Conservation (phyloP, 2,113 vertebrate species). For the Coturnix japonica region DNA sequence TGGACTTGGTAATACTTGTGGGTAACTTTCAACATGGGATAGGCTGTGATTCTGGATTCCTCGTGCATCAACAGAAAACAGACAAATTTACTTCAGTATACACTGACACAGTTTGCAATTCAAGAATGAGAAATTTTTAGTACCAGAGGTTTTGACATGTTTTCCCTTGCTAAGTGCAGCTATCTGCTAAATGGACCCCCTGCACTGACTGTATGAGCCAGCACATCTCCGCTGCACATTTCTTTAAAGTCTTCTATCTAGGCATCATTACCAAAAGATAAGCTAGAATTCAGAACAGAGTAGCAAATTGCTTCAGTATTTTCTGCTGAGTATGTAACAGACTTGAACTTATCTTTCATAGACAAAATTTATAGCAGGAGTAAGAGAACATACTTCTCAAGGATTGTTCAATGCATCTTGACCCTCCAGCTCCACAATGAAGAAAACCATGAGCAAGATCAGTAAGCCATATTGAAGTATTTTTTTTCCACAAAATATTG, state of each 20-base stretch:
- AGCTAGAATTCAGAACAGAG: neutral
- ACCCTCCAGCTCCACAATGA: neutral
- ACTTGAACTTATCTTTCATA: neutral
- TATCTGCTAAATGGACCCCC: neutral
- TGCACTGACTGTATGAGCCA: neutral
- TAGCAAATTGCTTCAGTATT: conserved; percentile 2
- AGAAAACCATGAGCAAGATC: neutral
- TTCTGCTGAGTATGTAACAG: conserved; percentile 15
- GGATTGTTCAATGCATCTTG: neutral
- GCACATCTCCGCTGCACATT: neutral
- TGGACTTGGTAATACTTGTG: too few relatives aligned
- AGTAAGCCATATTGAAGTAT: neutral
- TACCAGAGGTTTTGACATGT: conserved; percentile 16
- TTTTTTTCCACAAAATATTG: conserved; percentile 24
- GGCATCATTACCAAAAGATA: neutral
- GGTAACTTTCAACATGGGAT: too few relatives aligned
- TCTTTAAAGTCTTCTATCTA: neutral
- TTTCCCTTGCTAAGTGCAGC: neutral
- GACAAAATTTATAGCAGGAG: neutral
- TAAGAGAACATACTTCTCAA: neutral
- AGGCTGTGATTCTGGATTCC: neutral
- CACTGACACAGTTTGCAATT: neutral
- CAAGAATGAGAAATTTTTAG: neutral
- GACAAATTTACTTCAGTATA: neutral
- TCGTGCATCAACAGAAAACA: neutral